phyloP scores from a whole-genome alignment of 1,140 invertebrate species.

The Calycopis cecrops region DNA sequence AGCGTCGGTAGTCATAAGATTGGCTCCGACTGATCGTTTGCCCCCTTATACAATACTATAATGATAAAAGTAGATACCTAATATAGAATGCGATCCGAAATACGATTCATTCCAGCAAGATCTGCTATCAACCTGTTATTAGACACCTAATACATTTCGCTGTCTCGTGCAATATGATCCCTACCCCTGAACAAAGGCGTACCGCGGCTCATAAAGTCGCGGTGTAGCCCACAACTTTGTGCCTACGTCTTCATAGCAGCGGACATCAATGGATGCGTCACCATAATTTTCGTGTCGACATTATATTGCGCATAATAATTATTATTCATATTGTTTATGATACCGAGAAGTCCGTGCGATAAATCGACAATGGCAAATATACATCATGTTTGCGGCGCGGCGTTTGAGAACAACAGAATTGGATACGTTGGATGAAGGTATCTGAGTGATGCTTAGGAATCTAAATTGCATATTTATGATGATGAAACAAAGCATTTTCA shows the following conservation, averaged over 20 bases:
- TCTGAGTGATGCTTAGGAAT: too few relatives aligned
- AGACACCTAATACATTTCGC: slow-evolving; percentile 19
- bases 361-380: too few relatives aligned
- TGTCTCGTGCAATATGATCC: slow-evolving; percentile 19
- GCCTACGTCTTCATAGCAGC: slow-evolving; percentile 49
- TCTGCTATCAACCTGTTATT: background rate
- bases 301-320: slow-evolving; percentile 24
- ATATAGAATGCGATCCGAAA: too few relatives aligned
- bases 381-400: too few relatives aligned
- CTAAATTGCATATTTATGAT: too few relatives aligned
- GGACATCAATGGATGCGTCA: slow-evolving; percentile 30
- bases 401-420: too few relatives aligned
- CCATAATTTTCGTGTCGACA: slow-evolving; percentile 26
- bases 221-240: slow-evolving; percentile 36
- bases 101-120: background rate
- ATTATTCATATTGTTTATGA: slow-evolving; percentile 23
- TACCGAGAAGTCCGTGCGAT: slow-evolving; percentile 7
- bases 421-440: too few relatives aligned
- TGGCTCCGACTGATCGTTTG: too few relatives aligned
- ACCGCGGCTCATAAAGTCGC: slow-evolving; percentile 50
- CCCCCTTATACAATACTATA: too few relatives aligned
- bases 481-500: too few relatives aligned
- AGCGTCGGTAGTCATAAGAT: too few relatives aligned
- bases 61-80: too few relatives aligned
- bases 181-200: slow-evolving; percentile 37